Evolutionary conservation across 2,888 invertebrate genomes (phyloP), one percentile per base, ranked within the genome.

Genomic region (Agriopis leucophaearia): DNA sequence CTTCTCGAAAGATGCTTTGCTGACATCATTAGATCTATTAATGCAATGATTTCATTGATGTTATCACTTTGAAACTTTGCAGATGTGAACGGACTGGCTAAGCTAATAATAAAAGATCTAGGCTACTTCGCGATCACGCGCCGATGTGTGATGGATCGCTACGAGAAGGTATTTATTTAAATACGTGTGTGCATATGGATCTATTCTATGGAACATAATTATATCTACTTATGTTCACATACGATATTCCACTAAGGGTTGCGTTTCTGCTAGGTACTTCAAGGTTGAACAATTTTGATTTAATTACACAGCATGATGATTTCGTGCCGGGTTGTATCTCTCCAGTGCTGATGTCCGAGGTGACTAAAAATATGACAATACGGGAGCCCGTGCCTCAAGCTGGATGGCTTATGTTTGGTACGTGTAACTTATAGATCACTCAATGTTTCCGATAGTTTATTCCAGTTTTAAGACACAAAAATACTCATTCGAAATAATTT

Each of bases 361-460:
- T 92, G 13, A 89, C 92, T 0, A 91, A 88, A 66, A 42, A 10
- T 5, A 74, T 93, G 69, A 84, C 85, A 0, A 45, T 75, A 18
- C 89, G 84, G 62, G 88, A 91, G 6, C 89, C 89, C 0, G 88
- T 92, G 4, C 81, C 86, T 0, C 85, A 88, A 62, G 81, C 85
- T 18, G 92, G 94, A 3, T 94, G 94, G 94, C 80, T 94, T 5
- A 92, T 94, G 92, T 92, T 89, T 69, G 93, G 93, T 92, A 66
- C 35, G 1, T 36, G 6, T 38, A 8, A 38, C 38, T 38, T 38
- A 8, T 38, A 27, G 1, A 3, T 27, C 27, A 27, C 27, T 27
- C 27, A 27, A 27, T 27, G 5, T 2, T 27, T 27, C 27, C 27
- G 27, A 27, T 27, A 27, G 27, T 27, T 27, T 27, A 2, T 27